These are phyloP conservation scores for Caenorhabditis panamensis DNA, from an alignment of 2,888 invertebrate species.

Conservation along the genomic window DNA sequence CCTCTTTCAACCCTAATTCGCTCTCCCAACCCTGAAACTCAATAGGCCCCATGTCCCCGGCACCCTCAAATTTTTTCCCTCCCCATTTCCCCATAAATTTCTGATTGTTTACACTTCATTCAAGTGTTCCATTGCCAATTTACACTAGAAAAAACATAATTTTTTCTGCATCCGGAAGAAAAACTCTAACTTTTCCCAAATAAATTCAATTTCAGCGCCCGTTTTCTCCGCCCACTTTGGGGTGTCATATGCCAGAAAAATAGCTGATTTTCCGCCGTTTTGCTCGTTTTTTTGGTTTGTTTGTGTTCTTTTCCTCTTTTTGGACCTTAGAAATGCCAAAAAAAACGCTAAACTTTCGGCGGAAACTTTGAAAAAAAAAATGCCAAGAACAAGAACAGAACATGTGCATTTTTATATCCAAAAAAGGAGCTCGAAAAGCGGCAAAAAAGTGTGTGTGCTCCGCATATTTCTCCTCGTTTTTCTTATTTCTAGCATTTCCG, in stretches of 20 bases:
- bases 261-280: background rate
- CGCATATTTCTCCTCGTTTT: background rate
- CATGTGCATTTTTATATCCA: too few species aligned
- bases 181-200: background rate
- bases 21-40: too few species aligned
- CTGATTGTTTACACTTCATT: background rate
- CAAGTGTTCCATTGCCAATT: background rate
- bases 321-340: background rate
- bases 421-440: background rate
- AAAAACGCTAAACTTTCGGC: too few species aligned
- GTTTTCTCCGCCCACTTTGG: background rate
- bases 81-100: background rate
- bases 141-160: background rate
- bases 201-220: background rate
- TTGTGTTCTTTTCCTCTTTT: background rate
- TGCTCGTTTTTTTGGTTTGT: background rate
- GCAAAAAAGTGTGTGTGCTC: constrained; percentile 14
- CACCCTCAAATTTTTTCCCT: background rate
- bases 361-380: too few species aligned
- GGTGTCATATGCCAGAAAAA: constrained; percentile 3
- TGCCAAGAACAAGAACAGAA: too few species aligned
- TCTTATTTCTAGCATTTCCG: constrained; percentile 3
- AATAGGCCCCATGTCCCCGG: too few species aligned
- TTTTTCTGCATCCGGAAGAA: background rate
- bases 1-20: too few species aligned